A percentile compares a stretch with the other conserved stretches of the same genome.
Conservation (phyloP, 2,888 invertebrate species). For the Chrysodeixis includens region DNA sequence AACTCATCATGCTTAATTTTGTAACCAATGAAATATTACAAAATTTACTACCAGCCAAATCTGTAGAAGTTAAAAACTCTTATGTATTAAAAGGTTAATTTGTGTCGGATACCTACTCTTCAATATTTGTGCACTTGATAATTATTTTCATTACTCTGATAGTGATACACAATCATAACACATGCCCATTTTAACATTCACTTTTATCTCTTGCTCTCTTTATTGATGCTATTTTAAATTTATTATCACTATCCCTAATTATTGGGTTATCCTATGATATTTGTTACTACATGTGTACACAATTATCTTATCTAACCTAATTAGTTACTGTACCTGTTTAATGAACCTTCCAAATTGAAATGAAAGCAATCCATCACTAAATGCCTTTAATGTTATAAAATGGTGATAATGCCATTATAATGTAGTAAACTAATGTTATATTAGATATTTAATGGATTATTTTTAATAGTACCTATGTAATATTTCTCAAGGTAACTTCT, state of each 20-base stretch:
- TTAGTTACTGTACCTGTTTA: conserved; percentile 12
- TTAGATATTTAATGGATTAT: conserved; percentile 37
- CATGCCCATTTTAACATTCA: conserved; percentile 13
- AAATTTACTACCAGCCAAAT: not conserved
- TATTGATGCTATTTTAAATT: conserved; percentile 17
- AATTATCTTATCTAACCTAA: conserved; percentile 10
- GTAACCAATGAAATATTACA: not conserved
- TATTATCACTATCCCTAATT: conserved; percentile 6
- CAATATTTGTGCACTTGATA: not conserved
- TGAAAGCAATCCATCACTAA: conserved; percentile 43
- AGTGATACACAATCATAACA: conserved; percentile 7
- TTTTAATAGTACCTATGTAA: conserved; percentile 39
- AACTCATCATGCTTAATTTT: not conserved
- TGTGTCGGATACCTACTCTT: not conserved
- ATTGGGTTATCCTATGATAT: conserved; percentile 17
- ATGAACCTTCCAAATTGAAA: conserved; percentile 15
- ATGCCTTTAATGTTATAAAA: conserved; percentile 51
- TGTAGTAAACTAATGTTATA: conserved; percentile 46
- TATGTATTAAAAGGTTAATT: not conserved
- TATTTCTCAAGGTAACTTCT: conserved; percentile 41
- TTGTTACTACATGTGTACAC: conserved; percentile 29
- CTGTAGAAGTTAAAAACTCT: not conserved
- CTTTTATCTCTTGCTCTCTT: conserved; percentile 38
- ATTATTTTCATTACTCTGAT: not conserved
- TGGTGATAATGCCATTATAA: conserved; percentile 36